phyloP scores from a whole-genome alignment of 2,888 invertebrate genomes.

The Aleiodes leptofemur region DNA sequence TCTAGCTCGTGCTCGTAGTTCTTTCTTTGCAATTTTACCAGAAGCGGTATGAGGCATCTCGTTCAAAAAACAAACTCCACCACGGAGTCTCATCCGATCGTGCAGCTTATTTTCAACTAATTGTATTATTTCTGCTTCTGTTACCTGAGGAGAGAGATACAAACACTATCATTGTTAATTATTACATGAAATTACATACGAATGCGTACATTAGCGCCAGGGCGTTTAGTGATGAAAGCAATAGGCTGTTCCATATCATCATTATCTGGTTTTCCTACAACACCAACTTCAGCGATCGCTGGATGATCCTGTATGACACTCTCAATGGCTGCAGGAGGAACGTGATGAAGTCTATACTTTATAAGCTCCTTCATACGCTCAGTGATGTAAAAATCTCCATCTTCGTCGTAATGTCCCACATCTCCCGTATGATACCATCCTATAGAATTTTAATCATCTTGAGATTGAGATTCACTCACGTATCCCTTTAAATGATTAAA shows the following conservation, averaged over 20 bases:
- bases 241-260: constrained; percentile 65
- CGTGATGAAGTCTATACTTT: constrained; percentile 66
- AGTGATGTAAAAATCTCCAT: constrained; percentile 64
- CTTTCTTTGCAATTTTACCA: constrained; percentile 57
- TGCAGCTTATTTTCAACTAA: constrained; percentile 58
- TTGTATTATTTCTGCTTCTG: constrained; percentile 62
- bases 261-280: constrained; percentile 63
- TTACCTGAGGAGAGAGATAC: constrained; percentile 57
- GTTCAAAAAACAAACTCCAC: constrained; percentile 65
- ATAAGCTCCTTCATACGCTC: constrained; percentile 70
- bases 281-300: constrained; percentile 65
- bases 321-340: constrained; percentile 68
- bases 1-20: constrained; percentile 60
- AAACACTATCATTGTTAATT: neutral
- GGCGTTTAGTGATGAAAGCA: constrained; percentile 63
- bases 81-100: constrained; percentile 62
- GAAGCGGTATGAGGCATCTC: constrained; percentile 63
- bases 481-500: neutral
- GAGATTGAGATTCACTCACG: neutral
- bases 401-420: constrained; percentile 64
- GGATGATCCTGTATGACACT: constrained; percentile 60
- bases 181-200: neutral
- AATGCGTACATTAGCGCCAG: constrained; percentile 56
- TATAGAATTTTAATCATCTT: constrained; percentile 44
- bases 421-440: constrained; percentile 72